Evolutionary conservation across 1,140 invertebrate genomes (phyloP).

Genomic region (Drosophila varians): DNA sequence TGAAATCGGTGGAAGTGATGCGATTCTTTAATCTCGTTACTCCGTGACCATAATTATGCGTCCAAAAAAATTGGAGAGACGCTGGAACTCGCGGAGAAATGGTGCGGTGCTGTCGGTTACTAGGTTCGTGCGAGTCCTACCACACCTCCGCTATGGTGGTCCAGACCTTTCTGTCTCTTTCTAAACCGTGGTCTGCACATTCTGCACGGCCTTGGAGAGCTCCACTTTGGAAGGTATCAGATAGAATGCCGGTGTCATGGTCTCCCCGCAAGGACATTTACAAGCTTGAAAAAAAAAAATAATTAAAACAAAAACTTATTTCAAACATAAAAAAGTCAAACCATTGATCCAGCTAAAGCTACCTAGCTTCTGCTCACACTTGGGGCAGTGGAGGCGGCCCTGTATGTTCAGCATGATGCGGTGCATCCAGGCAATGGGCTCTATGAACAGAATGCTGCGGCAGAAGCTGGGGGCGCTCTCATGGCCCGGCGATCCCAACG

Average conservation of each 20-base stretch:
- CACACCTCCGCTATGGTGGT: not conserved
- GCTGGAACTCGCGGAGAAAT: too few species aligned
- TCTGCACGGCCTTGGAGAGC: conserved; percentile 93
- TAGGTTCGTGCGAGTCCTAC: not conserved
- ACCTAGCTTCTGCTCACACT: conserved; percentile 91
- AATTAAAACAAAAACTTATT: not conserved
- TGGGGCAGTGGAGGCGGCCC: conserved; percentile 93
- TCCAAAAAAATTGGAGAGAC: too few species aligned
- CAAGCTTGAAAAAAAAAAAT: conserved; percentile 85
- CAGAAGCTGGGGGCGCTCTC: conserved; percentile 84
- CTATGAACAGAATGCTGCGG: conserved; percentile 90
- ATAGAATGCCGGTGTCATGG: conserved; percentile 93
- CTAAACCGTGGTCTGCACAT: conserved; percentile 92
- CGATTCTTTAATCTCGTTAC: too few species aligned
- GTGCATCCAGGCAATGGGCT: conserved; percentile 93
- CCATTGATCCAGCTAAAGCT: conserved; percentile 94
- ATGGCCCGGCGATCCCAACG: conserved; percentile 54
- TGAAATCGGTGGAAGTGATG: too few species aligned
- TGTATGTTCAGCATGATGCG: conserved; percentile 88
- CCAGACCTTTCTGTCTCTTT: conserved; percentile 16
- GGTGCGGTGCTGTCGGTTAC: too few species aligned
- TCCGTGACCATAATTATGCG: too few species aligned
- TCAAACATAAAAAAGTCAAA: conserved; percentile 35
- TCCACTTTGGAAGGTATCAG: conserved; percentile 93
- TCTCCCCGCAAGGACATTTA: conserved; percentile 92